Percentiles rank a stretch among this genome's conserved stretches.
Conservation (phyloP, 2,888 invertebrate species). For the Acrobasis repandana region DNA sequence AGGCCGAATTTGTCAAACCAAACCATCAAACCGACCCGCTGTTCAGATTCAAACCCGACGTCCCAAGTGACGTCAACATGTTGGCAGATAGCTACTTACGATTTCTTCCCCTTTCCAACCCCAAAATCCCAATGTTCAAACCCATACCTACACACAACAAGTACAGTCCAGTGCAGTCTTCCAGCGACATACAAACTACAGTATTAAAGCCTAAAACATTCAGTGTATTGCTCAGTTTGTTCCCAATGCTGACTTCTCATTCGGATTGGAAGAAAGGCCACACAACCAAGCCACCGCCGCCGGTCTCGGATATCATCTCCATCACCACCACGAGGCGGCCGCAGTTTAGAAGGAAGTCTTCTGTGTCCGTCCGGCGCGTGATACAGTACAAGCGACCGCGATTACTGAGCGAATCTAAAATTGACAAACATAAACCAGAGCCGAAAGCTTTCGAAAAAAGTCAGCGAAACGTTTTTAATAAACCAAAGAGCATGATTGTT, state of each 20-base stretch:
- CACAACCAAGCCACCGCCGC: conserved; percentile 34
- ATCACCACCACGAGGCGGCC: conserved; percentile 64
- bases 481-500: conserved; percentile 82
- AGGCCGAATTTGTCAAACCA: conserved; percentile 44
- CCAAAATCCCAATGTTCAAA: conserved; percentile 55
- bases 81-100: conserved; percentile 81
- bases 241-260: conserved; percentile 70
- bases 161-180: conserved; percentile 24
- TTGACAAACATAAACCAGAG: conserved; percentile 28
- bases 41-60: conserved; percentile 87
- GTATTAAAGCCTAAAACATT: conserved; percentile 75
- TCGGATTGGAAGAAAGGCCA: conserved; percentile 48
- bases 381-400: conserved; percentile 48
- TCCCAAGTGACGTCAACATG: conserved; percentile 88
- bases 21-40: conserved; percentile 84
- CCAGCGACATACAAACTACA: conserved; percentile 23
- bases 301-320: conserved; percentile 52
- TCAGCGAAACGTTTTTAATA: conserved; percentile 33
- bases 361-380: conserved; percentile 45
- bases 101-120: conserved; percentile 54
- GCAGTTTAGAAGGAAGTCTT: conserved; percentile 61
- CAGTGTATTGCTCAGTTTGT: conserved; percentile 86
- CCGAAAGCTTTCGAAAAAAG: conserved; percentile 29
- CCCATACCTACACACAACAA: conserved; percentile 46
- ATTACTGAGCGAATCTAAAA: conserved; percentile 32